phyloP scores from a whole-genome alignment of 2,797 vertebrate genomes.

The Thaleichthys pacificus region DNA sequence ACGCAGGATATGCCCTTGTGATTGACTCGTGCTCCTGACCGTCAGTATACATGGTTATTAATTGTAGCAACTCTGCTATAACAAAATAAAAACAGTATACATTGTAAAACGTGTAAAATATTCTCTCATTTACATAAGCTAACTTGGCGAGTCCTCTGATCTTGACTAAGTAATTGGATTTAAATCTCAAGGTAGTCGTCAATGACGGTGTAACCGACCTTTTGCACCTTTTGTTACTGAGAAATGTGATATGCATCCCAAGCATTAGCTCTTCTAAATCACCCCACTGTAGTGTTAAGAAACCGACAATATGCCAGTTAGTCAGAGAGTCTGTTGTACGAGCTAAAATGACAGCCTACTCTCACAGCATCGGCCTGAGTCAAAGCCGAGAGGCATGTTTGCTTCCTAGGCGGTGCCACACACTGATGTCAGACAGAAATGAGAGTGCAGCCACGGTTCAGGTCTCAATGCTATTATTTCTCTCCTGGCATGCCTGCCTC shows the following conservation, averaged over 20 bases:
- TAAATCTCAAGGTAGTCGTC: not conserved
- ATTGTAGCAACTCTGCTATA: not conserved
- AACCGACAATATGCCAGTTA: not conserved
- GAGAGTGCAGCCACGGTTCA: not conserved
- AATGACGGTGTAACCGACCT: not conserved
- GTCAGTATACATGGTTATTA: not conserved
- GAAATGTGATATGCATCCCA: too few species aligned
- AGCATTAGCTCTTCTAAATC: too few species aligned
- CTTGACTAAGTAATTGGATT: not conserved
- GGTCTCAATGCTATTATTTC: too few species aligned
- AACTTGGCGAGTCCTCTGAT: not conserved
- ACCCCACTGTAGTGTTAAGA: too few species aligned
- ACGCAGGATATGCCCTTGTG: conserved; percentile 61
- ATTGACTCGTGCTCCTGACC: conserved; percentile 60
- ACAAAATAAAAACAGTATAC: too few species aligned
- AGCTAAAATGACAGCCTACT: not conserved
- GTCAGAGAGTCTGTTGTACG: not conserved
- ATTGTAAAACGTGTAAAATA: too few species aligned
- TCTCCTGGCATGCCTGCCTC: too few species aligned
- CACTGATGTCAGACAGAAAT: too few species aligned
- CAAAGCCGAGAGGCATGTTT: not conserved
- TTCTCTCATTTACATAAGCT: not conserved
- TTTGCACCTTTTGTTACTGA: too few species aligned
- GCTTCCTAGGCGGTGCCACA: not conserved
- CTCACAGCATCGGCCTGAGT: not conserved